Conservation (phyloP, 2,797 vertebrate species). For the Acanthurus tractus region DNA sequence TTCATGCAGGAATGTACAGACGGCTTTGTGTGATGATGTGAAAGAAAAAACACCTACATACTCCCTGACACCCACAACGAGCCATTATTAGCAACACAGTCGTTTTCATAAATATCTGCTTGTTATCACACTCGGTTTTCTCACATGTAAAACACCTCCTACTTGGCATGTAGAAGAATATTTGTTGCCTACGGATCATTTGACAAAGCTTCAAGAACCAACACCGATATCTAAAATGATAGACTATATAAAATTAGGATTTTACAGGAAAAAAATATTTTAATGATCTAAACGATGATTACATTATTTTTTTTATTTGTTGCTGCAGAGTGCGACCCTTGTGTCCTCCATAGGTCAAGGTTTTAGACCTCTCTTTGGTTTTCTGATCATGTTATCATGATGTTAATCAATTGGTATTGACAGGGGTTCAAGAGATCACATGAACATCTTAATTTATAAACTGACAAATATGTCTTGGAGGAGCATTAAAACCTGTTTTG, state of each 20-base stretch:
- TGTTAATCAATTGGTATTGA: background rate
- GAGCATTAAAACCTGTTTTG: background rate
- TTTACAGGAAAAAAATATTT: background rate
- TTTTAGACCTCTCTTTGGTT: background rate
- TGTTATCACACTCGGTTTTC: constrained; percentile 49
- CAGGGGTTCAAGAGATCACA: background rate
- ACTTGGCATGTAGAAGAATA: constrained; percentile 22
- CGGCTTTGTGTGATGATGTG: constrained; percentile 61
- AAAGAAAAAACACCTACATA: constrained; percentile 39
- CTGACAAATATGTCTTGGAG: background rate
- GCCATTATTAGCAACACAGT: constrained; percentile 67
- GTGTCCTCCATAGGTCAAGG: background rate
- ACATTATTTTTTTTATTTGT: background rate
- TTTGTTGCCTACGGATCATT: constrained; percentile 5
- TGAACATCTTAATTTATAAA: background rate
- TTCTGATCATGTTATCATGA: background rate
- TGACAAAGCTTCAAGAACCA: background rate
- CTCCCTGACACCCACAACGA: constrained; percentile 48
- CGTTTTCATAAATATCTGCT: constrained; percentile 63
- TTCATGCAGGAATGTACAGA: constrained; percentile 43
- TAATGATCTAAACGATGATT: background rate
- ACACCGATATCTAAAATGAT: background rate
- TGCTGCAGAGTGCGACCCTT: background rate
- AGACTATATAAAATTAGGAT: background rate
- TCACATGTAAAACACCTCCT: constrained; percentile 25